phyloP scores from a whole-genome alignment of 2,888 invertebrate genomes.

The Phoenoteleia sp. region DNA sequence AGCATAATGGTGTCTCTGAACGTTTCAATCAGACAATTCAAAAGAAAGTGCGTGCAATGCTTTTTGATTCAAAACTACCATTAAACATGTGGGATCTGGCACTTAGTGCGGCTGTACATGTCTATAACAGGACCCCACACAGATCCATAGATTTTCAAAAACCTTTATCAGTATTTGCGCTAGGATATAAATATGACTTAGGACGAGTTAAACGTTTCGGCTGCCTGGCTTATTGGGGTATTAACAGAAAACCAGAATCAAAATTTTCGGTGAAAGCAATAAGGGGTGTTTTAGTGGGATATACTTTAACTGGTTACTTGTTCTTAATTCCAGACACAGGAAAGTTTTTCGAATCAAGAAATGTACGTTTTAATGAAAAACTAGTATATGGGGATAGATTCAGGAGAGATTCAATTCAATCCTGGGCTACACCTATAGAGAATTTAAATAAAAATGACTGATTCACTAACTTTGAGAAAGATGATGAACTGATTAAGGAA shows the following conservation, averaged over 20 bases:
- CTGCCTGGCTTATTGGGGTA: not conserved
- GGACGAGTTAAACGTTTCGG: not conserved
- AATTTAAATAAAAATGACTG: not conserved
- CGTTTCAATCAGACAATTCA: too few species aligned
- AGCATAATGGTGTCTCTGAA: too few species aligned
- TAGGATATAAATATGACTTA: too few species aligned
- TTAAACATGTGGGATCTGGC: too few species aligned
- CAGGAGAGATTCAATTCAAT: not conserved
- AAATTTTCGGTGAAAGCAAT: not conserved
- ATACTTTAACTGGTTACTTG: not conserved
- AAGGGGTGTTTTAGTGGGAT: not conserved
- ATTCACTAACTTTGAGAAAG: not conserved
- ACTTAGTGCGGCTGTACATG: too few species aligned
- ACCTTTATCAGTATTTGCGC: too few species aligned
- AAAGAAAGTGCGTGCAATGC: too few species aligned
- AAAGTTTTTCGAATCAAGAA: too few species aligned
- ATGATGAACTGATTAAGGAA: not conserved
- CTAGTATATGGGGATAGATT: not conserved
- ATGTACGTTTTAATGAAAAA: not conserved
- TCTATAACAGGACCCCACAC: too few species aligned
- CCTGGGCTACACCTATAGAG: too few species aligned
- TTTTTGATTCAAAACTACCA: too few species aligned
- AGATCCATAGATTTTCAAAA: too few species aligned
- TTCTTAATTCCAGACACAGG: not conserved
- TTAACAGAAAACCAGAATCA: constrained; percentile 3